These are phyloP conservation scores for Dascyllus trimaculatus DNA, from an alignment of 2,113 vertebrate species.

Conservation along the genomic window DNA sequence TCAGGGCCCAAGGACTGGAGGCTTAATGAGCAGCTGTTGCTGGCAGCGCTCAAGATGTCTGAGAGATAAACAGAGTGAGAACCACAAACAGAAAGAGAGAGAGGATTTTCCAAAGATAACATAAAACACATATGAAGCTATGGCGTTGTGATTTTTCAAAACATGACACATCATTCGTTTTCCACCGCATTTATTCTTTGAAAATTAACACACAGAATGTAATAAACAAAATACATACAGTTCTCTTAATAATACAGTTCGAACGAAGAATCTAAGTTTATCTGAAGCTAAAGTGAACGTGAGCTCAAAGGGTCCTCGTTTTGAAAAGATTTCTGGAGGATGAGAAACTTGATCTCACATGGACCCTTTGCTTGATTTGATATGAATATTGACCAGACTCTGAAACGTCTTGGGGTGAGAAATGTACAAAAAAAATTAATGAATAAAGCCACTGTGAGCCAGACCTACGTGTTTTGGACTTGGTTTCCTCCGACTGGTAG, in stretches of 20 bases:
- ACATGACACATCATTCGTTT: conserved; percentile 12
- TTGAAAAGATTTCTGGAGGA: neutral
- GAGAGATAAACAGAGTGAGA: conserved; percentile 3
- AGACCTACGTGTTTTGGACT: conserved; percentile 5
- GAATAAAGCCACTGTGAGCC: neutral
- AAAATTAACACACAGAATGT: conserved; percentile 39
- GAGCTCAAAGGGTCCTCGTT: conserved; percentile 11
- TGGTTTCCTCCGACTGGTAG: conserved; percentile 7
- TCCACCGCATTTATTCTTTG: conserved; percentile 56
- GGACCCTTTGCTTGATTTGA: neutral
- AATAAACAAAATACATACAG: conserved; percentile 32
- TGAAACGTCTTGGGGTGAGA: neutral
- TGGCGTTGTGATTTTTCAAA: neutral
- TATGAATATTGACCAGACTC: neutral
- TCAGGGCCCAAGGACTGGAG: conserved; percentile 29
- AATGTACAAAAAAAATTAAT: neutral
- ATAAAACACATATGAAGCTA: neutral
- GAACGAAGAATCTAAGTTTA: neutral
- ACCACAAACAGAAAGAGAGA: neutral
- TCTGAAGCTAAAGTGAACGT: conserved; percentile 26
- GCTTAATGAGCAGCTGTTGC: conserved; percentile 80
- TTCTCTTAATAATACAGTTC: conserved; percentile 5
- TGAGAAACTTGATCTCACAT: conserved; percentile 1
- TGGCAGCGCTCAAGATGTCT: conserved; percentile 66
- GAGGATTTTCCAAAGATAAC: conserved; percentile 1